Evolutionary conservation across 2,113 vertebrate species (phyloP).

Genomic region (Irena cyanogastra): DNA sequence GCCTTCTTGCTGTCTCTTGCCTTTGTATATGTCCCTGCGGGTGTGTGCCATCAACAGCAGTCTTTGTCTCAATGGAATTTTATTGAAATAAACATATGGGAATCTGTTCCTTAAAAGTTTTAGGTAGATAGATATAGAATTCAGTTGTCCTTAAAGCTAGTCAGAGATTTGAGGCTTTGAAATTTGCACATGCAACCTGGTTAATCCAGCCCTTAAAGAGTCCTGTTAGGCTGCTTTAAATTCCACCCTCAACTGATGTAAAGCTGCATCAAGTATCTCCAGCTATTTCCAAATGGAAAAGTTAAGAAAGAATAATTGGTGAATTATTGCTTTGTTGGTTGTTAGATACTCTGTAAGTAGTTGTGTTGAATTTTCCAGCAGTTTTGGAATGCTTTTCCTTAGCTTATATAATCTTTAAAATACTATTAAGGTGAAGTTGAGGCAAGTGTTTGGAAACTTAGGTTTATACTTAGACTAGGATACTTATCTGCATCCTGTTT

Average conservation of each 20-base stretch:
- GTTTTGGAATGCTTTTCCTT: background rate
- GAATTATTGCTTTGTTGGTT: background rate
- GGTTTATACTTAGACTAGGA: background rate
- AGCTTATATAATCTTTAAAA: background rate
- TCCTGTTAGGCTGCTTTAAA: background rate
- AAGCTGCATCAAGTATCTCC: background rate
- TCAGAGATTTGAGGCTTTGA: background rate
- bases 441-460: background rate
- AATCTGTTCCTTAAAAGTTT: background rate
- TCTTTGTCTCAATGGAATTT: background rate
- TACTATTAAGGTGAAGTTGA: background rate
- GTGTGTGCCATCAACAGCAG: fast-evolving
- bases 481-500: background rate
- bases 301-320: background rate
- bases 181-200: background rate
- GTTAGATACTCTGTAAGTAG: background rate
- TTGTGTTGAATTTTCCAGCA: background rate
- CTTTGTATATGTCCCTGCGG: background rate
- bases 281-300: background rate
- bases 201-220: background rate
- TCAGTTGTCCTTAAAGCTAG: background rate
- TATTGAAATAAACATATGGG: background rate
- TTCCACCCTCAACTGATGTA: background rate
- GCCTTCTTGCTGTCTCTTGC: background rate
- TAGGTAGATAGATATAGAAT: background rate